These are phyloP conservation scores for Myotis davidii DNA, from an alignment of 2,113 vertebrate genomes.

Conservation along the genomic window DNA sequence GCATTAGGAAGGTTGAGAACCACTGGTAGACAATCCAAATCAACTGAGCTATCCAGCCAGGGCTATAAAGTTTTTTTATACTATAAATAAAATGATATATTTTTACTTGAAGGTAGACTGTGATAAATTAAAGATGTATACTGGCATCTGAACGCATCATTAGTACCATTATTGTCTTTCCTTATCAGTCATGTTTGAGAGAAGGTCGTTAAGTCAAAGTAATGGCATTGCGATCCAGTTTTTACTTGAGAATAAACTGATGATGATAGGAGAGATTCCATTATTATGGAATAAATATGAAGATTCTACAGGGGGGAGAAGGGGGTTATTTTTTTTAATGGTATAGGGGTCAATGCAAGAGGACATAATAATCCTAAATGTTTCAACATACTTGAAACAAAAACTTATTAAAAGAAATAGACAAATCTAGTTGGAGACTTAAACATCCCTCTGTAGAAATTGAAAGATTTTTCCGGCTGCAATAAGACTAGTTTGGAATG, in stretches of 20 bases:
- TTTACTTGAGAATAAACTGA: background rate
- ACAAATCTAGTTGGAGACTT: background rate
- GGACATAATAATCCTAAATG: background rate
- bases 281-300: background rate
- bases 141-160: background rate
- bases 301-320: background rate
- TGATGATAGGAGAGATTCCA: background rate
- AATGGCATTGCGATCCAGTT: background rate
- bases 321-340: background rate
- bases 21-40: background rate
- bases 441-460: background rate
- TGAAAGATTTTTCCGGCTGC: background rate
- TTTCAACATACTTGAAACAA: conserved; percentile 12
- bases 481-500: background rate
- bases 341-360: background rate
- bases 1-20: too few relatives aligned
- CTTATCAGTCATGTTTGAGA: background rate
- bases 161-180: background rate
- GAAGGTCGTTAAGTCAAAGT: background rate
- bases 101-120: background rate
- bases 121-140: background rate
- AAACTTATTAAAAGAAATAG: background rate
- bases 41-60: background rate
- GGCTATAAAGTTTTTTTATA: background rate
- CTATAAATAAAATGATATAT: background rate